Conservation (phyloP, 2,888 invertebrate species). For the Mylabris sibirica region DNA sequence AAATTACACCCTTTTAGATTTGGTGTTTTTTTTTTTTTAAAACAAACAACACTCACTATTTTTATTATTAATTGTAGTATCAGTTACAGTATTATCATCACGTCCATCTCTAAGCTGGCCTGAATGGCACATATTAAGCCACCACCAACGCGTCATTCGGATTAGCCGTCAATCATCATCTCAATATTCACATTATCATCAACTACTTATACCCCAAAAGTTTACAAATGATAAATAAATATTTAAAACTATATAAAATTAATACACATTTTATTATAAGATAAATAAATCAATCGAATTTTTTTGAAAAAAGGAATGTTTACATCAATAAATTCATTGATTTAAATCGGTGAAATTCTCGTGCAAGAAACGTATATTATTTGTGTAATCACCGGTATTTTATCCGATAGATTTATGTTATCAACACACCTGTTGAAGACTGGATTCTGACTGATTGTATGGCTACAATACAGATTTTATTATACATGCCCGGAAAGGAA, state of each 20-base stretch:
- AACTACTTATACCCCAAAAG: background rate
- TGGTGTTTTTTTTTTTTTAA: background rate
- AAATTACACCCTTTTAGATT: background rate
- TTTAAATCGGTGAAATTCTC: too few species aligned
- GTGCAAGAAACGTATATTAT: background rate
- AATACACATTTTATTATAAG: too few species aligned
- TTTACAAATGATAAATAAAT: too few species aligned
- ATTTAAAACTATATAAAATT: too few species aligned
- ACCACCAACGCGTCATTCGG: conserved; percentile 72
- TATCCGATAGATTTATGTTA: conserved; percentile 9
- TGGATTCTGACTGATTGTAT: conserved; percentile 28
- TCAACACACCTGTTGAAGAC: conserved; percentile 38
- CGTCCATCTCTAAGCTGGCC: conserved; percentile 61
- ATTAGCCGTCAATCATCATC: conserved; percentile 33
- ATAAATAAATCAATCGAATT: too few species aligned
- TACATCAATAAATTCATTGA: background rate
- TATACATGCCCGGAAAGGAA: background rate
- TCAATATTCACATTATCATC: conserved; percentile 19
- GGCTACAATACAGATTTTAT: conserved; percentile 28
- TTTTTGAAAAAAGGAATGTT: too few species aligned
- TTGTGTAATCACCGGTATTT: background rate
- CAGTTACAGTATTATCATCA: conserved; percentile 31
- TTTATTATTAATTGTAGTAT: conserved; percentile 35
- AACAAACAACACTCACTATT: conserved; percentile 32
- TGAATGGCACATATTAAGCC: conserved; percentile 70